Evolutionary conservation across 2,888 invertebrate species (phyloP).

Genomic region (Macrostomum cliftonense): DNA sequence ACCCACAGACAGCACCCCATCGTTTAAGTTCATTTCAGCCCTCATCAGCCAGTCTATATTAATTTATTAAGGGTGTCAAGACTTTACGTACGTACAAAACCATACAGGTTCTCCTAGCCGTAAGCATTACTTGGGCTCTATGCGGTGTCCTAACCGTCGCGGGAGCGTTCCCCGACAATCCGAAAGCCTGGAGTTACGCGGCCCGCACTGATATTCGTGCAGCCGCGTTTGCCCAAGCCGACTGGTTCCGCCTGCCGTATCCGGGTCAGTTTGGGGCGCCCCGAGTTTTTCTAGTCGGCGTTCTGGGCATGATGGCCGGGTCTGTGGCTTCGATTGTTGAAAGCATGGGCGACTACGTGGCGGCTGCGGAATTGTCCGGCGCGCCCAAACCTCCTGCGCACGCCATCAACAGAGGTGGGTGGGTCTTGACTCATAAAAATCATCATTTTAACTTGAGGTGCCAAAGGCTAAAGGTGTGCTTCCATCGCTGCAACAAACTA

Average conservation of each 20-base stretch:
- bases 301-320: conserved; percentile 26
- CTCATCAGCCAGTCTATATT: no score
- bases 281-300: conserved; percentile 23
- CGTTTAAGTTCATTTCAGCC: no score
- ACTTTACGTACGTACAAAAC: conserved; percentile 1
- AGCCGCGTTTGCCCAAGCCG: conserved; percentile 19
- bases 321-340: conserved; percentile 30
- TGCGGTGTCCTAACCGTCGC: conserved; percentile 29
- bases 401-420: conserved; percentile 61
- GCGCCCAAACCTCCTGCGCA: conserved; percentile 64
- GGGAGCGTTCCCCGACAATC: conserved; percentile 34
- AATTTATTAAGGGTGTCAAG: no score
- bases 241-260: conserved; percentile 42
- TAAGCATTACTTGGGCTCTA: conserved; percentile 24
- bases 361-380: conserved; percentile 52
- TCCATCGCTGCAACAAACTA: no score
- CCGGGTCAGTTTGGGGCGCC: conserved; percentile 42
- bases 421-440: no score
- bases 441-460: no score
- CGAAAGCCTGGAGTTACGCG: conserved; percentile 26
- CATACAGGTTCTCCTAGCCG: conserved; percentile 23
- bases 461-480: no score
- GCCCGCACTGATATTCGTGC: conserved; percentile 29
- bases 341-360: conserved; percentile 64
- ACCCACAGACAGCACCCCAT: no score